Conservation (phyloP, 1,140 invertebrate species). For the Ditylenchus dipsaci region DNA sequence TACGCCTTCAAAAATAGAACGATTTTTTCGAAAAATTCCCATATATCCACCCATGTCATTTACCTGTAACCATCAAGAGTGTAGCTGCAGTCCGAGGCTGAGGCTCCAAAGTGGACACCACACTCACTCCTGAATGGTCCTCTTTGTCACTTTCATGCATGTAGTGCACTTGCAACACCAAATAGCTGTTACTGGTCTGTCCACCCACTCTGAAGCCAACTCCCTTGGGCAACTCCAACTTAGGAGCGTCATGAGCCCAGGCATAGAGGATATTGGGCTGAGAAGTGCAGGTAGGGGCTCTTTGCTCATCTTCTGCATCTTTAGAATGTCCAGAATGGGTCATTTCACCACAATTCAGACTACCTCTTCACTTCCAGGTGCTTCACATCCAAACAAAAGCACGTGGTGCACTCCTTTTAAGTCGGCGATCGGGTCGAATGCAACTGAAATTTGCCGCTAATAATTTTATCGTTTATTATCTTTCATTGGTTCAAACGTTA, state of each 20-base stretch:
- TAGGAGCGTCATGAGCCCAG: slow-evolving; percentile 89
- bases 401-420: slow-evolving; percentile 90
- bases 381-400: slow-evolving; percentile 82
- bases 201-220: slow-evolving; percentile 66
- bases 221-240: slow-evolving; percentile 74
- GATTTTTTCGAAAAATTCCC: no score
- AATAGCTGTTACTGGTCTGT: slow-evolving; percentile 61
- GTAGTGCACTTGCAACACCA: slow-evolving; percentile 87
- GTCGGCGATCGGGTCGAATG: slow-evolving; percentile 85
- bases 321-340: slow-evolving; percentile 61
- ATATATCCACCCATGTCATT: no score
- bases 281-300: slow-evolving; percentile 51
- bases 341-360: slow-evolving; percentile 91
- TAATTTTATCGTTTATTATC: no score
- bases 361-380: slow-evolving; percentile 71
- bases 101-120: slow-evolving; percentile 49
- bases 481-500: no score
- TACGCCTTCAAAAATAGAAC: no score
- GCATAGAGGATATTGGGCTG: slow-evolving; percentile 80
- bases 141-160: slow-evolving; percentile 59
- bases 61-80: slow-evolving; percentile 48
- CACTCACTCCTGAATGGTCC: slow-evolving; percentile 45
- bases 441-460: slow-evolving; percentile 66
- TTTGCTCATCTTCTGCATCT: slow-evolving; percentile 48
- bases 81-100: slow-evolving; percentile 48